Evolutionary conservation across 2,888 invertebrate genomes (phyloP).

Genomic region (Idaea aversata): DNA sequence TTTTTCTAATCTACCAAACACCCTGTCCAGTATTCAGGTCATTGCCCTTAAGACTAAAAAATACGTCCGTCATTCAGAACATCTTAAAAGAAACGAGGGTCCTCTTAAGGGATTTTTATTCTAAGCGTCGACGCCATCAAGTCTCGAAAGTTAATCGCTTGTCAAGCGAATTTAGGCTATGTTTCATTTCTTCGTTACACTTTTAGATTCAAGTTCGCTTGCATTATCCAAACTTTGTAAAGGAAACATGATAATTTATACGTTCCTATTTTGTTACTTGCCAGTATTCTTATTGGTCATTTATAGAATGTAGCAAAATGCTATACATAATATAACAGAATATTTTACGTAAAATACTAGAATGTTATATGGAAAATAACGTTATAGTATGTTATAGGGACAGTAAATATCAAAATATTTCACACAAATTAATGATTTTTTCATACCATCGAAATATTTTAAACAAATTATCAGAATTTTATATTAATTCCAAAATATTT

Average conservation of each 20-base stretch:
- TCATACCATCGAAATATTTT: too few species aligned
- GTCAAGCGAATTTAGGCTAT: background rate
- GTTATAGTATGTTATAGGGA: too few species aligned
- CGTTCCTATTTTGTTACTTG: background rate
- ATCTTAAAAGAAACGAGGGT: background rate
- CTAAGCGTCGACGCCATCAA: background rate
- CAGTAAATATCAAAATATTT: too few species aligned
- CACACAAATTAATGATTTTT: too few species aligned
- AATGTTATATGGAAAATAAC: too few species aligned
- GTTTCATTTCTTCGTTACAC: background rate
- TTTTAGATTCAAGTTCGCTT: background rate
- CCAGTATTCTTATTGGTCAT: background rate
- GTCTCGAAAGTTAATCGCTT: background rate
- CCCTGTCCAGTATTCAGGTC: background rate
- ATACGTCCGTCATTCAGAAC: background rate
- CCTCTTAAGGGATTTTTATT: background rate
- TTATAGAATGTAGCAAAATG: too few species aligned
- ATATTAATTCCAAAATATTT: too few species aligned
- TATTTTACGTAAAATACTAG: too few species aligned
- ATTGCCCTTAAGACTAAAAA: background rate
- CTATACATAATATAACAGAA: too few species aligned
- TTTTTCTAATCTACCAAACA: background rate
- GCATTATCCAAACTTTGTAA: background rate
- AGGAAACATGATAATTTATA: background rate
- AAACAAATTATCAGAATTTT: too few species aligned